Base-by-base conservation (phyloP, 2,797 vertebrate species). In the Chloroceryle inda region DNA sequence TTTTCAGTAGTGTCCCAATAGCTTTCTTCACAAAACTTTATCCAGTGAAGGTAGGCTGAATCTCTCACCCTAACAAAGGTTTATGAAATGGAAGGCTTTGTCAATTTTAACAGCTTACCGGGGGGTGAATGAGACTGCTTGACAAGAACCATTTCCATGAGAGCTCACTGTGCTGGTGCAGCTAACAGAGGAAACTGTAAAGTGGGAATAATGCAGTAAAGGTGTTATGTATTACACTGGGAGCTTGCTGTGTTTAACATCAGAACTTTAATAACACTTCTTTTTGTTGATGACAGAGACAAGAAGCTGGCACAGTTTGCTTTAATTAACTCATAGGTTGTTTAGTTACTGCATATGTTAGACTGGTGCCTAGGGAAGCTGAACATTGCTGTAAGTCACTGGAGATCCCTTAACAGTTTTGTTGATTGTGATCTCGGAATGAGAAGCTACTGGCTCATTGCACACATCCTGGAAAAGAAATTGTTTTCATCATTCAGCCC, bases 401-500 rank as follows among this genome's bases (percentile, higher is more conserved):
- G 3, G 7, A 82, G 40, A 77, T 61, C 5, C 27, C 37, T 76
- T 66, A 26, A 10, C 76, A 78, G 17, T 76, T 85, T 69, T 88
- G 37, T 67, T 71, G 37, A 14, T 90, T 56, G 59, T 55, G 40
- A 33, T 88, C 63, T 86, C 2, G 0, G 50, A 84, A 69, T 56
- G 55, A 84, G 33, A 74, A 75, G 19, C 49, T 35, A 18, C 56
- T 80, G 75, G 33, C 40, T 71, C 8, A 40, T 49, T 66, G 71
- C 47, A 24, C n/a, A 5, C 7, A 10, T 92, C 20, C 66, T 78
- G 50, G 45, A 85, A 89, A 68, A 93, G 18, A 68, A 89, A 88
- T 66, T 19, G 61, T 84, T 94, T 94, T 95, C 53, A 76, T 96
- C 85, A 37, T 37, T 37, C 37, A 37, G 37, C 47, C 23, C 84